Base-by-base conservation (phyloP, 2,797 vertebrate species). In the Mus caroli region DNA sequence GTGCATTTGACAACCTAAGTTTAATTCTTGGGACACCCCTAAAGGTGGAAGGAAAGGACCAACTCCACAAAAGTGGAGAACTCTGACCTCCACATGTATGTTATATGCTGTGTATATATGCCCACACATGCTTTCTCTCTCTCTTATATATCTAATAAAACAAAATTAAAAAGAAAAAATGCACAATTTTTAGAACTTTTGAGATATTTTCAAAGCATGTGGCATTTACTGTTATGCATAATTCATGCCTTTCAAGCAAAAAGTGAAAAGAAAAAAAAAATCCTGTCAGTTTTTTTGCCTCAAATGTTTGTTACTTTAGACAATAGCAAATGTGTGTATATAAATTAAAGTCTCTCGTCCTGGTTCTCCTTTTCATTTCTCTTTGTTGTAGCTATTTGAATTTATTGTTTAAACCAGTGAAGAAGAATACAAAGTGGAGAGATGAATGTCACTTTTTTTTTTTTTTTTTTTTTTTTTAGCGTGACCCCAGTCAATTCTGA, bases 191-290 rank as follows among this genome's bases (percentile, higher is more conserved):
- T 83, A 95, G n/a, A 87, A 77, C 56, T 69, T 58, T 86, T 94
- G 60, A 90, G 82, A 78, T 88, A 31, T 96, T 92, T 80, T 15
- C 20, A 79, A 95, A 79, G 26, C 17, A 43, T 6, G 11, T 94
- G n/a, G 2, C 28, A 73, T 17, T 91, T 89, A 46, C 17, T 78
- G 22, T 58, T 80, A 64, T 28, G 40, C 26, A 46, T 20, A 20
- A 46, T 46, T 34, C 20, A 84, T 64, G 4, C 10, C 24, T 10
- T 82, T 60, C n/a, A 60, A 4, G 31, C 22, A 40, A 60, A 85
- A 90, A n/a, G 22, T 20, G 22, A 84, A 12, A 5, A 14, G 28
- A 58, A 54, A 90, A 37, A 34, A 67, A 28, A 17, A 43, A 43
- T 60, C 22, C 71, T 54, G 3, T 13, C 15, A 77, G 17, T 60